These are phyloP conservation scores for Hyposoter dolosus DNA, from an alignment of 2,888 invertebrate genomes.

Conservation along the genomic window DNA sequence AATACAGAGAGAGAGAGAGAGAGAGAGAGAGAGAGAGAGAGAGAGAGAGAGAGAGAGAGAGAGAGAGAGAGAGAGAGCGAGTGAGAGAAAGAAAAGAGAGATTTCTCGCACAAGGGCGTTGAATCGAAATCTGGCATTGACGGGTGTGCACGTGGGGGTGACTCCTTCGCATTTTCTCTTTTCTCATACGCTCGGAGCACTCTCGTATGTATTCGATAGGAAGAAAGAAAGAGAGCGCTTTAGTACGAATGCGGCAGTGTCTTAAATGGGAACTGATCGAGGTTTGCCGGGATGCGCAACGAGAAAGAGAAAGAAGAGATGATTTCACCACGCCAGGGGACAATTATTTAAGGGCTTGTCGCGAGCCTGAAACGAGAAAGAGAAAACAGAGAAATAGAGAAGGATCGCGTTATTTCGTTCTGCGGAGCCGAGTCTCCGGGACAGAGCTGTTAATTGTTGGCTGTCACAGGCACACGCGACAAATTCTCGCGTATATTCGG, in stretches of 20 bases:
- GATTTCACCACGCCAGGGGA: constrained; percentile 74
- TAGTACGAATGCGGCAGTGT: constrained; percentile 79
- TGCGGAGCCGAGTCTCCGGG: constrained; percentile 79
- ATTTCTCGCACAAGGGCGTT: constrained; percentile 51
- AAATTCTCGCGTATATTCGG: constrained; percentile 69
- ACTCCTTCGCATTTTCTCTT: constrained; percentile 67
- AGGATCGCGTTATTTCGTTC: constrained; percentile 46
- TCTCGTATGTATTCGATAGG: constrained; percentile 12
- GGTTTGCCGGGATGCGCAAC: constrained; percentile 66
- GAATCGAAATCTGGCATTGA: constrained; percentile 71
- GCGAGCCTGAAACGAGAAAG: constrained; percentile 65
- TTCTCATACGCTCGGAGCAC: constrained; percentile 45
- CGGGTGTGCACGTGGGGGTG: constrained; percentile 65
- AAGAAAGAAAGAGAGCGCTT: constrained; percentile 13
- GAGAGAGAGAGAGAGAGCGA: constrained; percentile 6
- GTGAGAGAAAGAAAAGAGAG: constrained; percentile 22
- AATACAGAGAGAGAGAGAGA: neutral
- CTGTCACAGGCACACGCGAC: constrained; percentile 83
- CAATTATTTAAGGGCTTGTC: constrained; percentile 82
- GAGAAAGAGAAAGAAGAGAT: constrained; percentile 66
- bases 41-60: constrained; percentile 18
- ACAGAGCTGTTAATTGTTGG: constrained; percentile 83
- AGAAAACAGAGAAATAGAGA: constrained; percentile 44
- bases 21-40: constrained; percentile 15
- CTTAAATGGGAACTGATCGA: constrained; percentile 77